Evolutionary conservation across 2,888 invertebrate genomes (phyloP), one percentile per base, ranked within the genome.

Genomic region (Onchidella celtica): DNA sequence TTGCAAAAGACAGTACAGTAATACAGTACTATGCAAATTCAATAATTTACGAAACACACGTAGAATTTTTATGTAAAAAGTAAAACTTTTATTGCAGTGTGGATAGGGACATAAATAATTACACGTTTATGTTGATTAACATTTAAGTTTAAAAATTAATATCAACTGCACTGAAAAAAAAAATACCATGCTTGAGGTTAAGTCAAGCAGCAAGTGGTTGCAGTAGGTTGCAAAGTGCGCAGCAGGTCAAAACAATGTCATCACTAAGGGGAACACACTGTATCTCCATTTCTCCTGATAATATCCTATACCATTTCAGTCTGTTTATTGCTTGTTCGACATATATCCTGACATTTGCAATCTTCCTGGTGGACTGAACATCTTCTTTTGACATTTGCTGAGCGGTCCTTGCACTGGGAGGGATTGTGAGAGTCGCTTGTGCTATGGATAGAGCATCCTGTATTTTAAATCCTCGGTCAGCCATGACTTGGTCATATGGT

Each of bases 391-490:
- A 34, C 75, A 85, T 83, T 24, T 70, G 83, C 32, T 65, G 29
- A 11, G 27, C 32, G n/a, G 61, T 61, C n/a, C 61, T 61, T 27
- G 61, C n/a, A 27, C 61, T 61, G n/a, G 61, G 17, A 74, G 81
- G 83, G n/a, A 86, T 85, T 14, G 65, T 57, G 4, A 86, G 70
- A 17, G 21, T 76, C 17, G 80, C 83, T 29, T 76, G 70, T 0
- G 57, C 24, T 1, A 65, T 29, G 55, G 74, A 47, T 14, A 86
- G n/a, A 9, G 81, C 82, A 0, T 83, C 82, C 24, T 78, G 36
- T n/a, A 86, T 81, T 21, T 76, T 79, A 47, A 86, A 85, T 1
- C 85, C 83, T 27, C 81, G 65, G 65, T 86, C 84, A 27, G 86
- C 84, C 82, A 85, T 79, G 14, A 84, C 69, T 27, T 80, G 73